Percentiles rank a stretch among this genome's conserved stretches.
These are phyloP conservation scores for Torymus auratus DNA, from an alignment of 2,888 invertebrate genomes.

Conservation along the genomic window DNA sequence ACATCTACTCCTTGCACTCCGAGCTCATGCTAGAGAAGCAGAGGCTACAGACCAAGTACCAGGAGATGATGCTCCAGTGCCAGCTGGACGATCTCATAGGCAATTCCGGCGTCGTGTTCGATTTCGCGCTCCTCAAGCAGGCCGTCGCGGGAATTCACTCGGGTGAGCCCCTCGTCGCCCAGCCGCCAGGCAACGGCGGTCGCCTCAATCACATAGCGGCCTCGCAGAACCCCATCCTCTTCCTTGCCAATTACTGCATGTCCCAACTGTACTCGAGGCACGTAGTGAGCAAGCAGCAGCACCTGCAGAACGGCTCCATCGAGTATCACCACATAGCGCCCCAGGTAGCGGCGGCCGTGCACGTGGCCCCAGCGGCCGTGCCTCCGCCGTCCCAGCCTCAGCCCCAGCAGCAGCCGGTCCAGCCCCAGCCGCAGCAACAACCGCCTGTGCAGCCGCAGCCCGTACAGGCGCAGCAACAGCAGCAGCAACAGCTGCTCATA, in stretches of 20 bases:
- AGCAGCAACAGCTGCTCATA: slow-evolving; percentile 69
- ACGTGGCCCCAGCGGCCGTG: slow-evolving; percentile 38
- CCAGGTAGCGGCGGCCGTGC: slow-evolving; percentile 64
- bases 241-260: slow-evolving; percentile 87
- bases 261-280: slow-evolving; percentile 84
- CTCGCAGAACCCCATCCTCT: slow-evolving; percentile 83
- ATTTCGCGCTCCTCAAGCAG: slow-evolving; percentile 83
- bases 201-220: slow-evolving; percentile 72
- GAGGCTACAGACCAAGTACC: slow-evolving; percentile 82
- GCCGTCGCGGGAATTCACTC: slow-evolving; percentile 82
- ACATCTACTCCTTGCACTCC: slow-evolving; percentile 81
- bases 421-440: slow-evolving; percentile 63
- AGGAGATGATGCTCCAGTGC: slow-evolving; percentile 85
- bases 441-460: slow-evolving; percentile 51
- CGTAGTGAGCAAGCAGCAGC: slow-evolving; percentile 80
- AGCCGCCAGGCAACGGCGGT: slow-evolving; percentile 67
- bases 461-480: slow-evolving; percentile 68
- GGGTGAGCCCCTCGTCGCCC: slow-evolving; percentile 77
- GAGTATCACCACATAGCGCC: slow-evolving; percentile 70
- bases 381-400: slow-evolving; percentile 54
- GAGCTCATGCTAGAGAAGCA: slow-evolving; percentile 83
- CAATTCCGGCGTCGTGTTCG: slow-evolving; percentile 83
- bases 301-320: slow-evolving; percentile 78
- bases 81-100: slow-evolving; percentile 85
- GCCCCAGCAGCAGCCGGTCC: slow-evolving; percentile 29